Evolutionary conservation across 2,888 invertebrate genomes (phyloP).

Genomic region (Conchocele bisecta): DNA sequence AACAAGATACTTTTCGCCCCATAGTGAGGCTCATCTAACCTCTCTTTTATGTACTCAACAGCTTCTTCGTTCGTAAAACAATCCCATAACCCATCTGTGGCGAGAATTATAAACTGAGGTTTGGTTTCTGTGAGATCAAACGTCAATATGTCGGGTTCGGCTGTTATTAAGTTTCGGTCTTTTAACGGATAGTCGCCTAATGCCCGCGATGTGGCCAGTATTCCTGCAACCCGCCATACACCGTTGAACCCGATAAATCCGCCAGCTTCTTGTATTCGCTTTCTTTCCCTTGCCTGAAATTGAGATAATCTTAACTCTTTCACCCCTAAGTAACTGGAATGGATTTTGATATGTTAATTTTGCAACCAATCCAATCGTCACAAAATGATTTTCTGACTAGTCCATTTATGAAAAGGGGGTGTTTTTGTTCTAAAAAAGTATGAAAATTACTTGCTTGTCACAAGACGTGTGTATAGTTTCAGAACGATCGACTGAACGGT

Average conservation of each 20-base stretch:
- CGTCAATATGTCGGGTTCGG: slow-evolving; percentile 96
- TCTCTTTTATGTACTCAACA: slow-evolving; percentile 92
- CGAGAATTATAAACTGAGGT: slow-evolving; percentile 94
- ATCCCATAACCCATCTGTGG: slow-evolving; percentile 98
- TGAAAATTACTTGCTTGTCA: too few relatives aligned
- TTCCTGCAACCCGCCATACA: slow-evolving; percentile 97
- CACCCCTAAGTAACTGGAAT: too few relatives aligned
- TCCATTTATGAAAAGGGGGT: too few relatives aligned
- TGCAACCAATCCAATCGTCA: too few relatives aligned
- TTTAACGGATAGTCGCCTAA: slow-evolving; percentile 97
- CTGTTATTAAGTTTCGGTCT: slow-evolving; percentile 95
- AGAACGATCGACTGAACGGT: too few relatives aligned
- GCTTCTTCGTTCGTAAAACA: slow-evolving; percentile 98
- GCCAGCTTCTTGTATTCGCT: slow-evolving; percentile 96
- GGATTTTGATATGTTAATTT: too few relatives aligned
- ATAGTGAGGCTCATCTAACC: slow-evolving; percentile 92
- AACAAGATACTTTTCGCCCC: slow-evolving; percentile 95
- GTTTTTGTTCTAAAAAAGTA: too few relatives aligned
- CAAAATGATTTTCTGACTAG: too few relatives aligned
- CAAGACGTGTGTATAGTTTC: too few relatives aligned
- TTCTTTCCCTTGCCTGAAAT: slow-evolving; percentile 92
- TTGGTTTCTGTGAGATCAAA: slow-evolving; percentile 93
- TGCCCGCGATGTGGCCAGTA: slow-evolving; percentile 96
- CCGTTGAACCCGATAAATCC: slow-evolving; percentile 97
- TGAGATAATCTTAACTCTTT: too few relatives aligned